These are phyloP conservation scores for Vireo altiloquus DNA, from an alignment of 2,113 vertebrate genomes.

Conservation along the genomic window DNA sequence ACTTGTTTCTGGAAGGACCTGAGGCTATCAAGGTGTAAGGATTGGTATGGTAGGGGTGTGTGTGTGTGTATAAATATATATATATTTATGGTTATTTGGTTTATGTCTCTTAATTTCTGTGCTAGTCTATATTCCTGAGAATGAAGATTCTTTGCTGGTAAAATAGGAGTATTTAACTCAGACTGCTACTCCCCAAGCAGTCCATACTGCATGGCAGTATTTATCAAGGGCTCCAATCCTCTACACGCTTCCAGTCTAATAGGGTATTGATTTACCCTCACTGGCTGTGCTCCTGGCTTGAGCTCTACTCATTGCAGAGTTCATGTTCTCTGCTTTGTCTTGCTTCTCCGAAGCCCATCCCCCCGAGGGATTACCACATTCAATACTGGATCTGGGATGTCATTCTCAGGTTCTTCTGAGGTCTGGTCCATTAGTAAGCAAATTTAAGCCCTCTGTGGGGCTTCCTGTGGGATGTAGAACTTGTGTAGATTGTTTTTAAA, in stretches of 20 bases:
- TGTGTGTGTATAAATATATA: neutral
- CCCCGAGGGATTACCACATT: neutral
- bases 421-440: neutral
- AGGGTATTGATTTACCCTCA: neutral
- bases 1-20: neutral
- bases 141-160: neutral
- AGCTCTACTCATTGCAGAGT: neutral
- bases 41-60: neutral
- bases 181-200: neutral
- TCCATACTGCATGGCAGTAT: neutral
- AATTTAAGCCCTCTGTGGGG: neutral
- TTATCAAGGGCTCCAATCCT: neutral
- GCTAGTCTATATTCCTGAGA: neutral
- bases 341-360: neutral
- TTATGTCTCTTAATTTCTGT: neutral
- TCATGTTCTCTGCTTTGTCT: neutral
- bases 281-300: neutral
- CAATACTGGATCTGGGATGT: neutral
- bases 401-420: neutral
- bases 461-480: neutral
- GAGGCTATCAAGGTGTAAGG: neutral
- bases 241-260: neutral
- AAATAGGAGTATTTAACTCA: neutral
- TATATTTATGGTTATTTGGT: neutral
- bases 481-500: too few relatives aligned